A percentile compares a stretch with the other conserved stretches of the same genome.
Conservation (phyloP, 2,797 vertebrate species). For the Anguilla obscura region DNA sequence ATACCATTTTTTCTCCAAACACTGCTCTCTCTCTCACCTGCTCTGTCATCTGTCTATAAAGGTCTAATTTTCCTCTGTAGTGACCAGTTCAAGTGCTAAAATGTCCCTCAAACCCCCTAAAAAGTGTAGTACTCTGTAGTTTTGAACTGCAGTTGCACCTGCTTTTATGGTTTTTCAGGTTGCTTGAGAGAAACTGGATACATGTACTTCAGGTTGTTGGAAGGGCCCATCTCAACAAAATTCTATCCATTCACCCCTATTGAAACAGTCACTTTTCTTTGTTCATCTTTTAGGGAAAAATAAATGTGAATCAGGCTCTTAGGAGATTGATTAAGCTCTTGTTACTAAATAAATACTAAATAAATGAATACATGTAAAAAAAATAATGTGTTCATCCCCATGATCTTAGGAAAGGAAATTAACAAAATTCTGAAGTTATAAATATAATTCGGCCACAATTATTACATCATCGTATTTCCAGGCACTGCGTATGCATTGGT, state of each 20-base stretch:
- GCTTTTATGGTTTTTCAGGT: background rate
- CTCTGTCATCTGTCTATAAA: background rate
- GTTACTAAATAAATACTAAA: background rate
- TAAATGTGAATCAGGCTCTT: background rate
- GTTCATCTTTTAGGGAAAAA: background rate
- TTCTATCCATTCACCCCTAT: background rate
- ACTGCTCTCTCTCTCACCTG: background rate
- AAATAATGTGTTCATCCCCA: background rate
- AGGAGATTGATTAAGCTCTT: background rate
- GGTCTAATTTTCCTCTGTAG: background rate
- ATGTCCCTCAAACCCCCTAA: background rate
- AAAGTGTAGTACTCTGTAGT: background rate
- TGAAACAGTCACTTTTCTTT: background rate
- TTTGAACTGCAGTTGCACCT: background rate
- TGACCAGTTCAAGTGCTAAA: slow-evolving; percentile 12
- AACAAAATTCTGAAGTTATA: background rate
- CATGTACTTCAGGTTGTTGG: background rate
- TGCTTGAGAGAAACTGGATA: background rate
- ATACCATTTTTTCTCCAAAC: background rate
- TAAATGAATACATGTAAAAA: background rate
- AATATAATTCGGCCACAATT: background rate
- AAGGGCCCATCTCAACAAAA: background rate
- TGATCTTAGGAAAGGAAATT: background rate
- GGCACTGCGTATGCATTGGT: background rate
- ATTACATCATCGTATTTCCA: slow-evolving; percentile 29